Conservation (phyloP, 2,888 invertebrate genomes). For the Zaprionus bogoriensis region DNA sequence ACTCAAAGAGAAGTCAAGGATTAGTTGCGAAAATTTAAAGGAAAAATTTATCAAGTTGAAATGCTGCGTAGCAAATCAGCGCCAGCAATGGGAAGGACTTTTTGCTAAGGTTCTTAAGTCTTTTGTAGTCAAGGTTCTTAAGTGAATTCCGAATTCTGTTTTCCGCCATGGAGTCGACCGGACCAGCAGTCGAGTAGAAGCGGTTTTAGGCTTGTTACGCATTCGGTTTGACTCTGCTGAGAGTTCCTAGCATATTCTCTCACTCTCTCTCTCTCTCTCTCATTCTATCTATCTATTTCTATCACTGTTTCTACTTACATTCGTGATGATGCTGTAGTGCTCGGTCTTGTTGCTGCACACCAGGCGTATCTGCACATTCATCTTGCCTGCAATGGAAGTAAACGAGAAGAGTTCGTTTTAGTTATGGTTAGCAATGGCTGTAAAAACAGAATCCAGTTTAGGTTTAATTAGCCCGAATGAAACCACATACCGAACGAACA, state of each 20-base stretch:
- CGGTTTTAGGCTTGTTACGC: not conserved
- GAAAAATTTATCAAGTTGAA: not conserved
- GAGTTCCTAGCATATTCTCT: too few relatives aligned
- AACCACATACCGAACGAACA: conserved; percentile 21
- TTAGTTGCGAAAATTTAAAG: too few relatives aligned
- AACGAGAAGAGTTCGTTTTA: conserved; percentile 35
- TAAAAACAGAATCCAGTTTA: conserved; percentile 26
- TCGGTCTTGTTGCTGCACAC: conserved; percentile 73
- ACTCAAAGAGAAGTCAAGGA: too few relatives aligned
- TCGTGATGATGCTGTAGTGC: conserved; percentile 60
- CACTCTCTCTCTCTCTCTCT: not conserved
- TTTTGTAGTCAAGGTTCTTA: not conserved
- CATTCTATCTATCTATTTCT: not conserved
- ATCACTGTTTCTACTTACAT: conserved; percentile 72
- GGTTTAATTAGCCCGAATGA: conserved; percentile 62
- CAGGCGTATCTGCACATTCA: conserved; percentile 80
- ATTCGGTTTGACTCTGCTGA: not conserved
- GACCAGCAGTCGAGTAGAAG: not conserved
- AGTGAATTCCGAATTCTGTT: not conserved
- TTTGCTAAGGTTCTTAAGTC: not conserved
- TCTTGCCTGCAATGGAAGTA: conserved; percentile 63
- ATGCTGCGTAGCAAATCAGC: not conserved
- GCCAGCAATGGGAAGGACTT: not conserved
- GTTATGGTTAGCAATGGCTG: conserved; percentile 25
- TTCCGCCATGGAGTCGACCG: too few relatives aligned